Evolutionary conservation across 1,140 invertebrate genomes (phyloP), one percentile per base, ranked within the genome.

Genomic region (Bombyx mandarina): DNA sequence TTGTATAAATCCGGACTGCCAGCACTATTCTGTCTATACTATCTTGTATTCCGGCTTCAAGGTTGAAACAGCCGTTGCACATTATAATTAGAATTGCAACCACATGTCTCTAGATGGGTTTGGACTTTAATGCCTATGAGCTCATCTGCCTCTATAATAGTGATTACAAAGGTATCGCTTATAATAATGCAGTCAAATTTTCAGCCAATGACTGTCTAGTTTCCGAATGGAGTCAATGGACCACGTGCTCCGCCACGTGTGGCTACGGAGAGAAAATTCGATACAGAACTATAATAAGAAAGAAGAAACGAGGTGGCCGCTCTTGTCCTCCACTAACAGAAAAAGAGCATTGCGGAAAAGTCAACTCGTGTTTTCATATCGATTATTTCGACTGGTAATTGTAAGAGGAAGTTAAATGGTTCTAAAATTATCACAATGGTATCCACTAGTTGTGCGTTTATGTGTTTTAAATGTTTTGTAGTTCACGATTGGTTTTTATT

Each of bases 161-260:
- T 6, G 8, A 8, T 18, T 50, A 18, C n/a, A 50, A 12, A 18
- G 2, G 1, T 50, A 18, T n/a, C 48, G 12, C 26, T 12, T 22
- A 50, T 5, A 8, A 50, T 50, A 49, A 49, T 6, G 2, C 12
- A 4, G 26, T 10, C 48, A 42, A 35, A 9, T 51, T 60, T 62
- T 26, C 68, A 80, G 82, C 81, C 51, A 69, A 89, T 8, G 88
- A 90, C 62, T 92, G 91, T 62, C 73, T 87, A 0, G 91, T 91
- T 26, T 90, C 90, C 0, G 71, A 88, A n/a, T 94, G 93, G 93
- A 89, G 89, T 8, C 79, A 89, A n/a, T 94, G 92, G 91, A 88
- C 89, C 1, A 88, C 90, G 0, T 94, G 93, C 70, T 92, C 90
- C 1, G 89, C 88, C 0, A 90, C 89, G 3, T 94, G 93, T 66